These are phyloP conservation scores for Drosophila histrio DNA, from an alignment of 2,888 invertebrate species.

Conservation along the genomic window DNA sequence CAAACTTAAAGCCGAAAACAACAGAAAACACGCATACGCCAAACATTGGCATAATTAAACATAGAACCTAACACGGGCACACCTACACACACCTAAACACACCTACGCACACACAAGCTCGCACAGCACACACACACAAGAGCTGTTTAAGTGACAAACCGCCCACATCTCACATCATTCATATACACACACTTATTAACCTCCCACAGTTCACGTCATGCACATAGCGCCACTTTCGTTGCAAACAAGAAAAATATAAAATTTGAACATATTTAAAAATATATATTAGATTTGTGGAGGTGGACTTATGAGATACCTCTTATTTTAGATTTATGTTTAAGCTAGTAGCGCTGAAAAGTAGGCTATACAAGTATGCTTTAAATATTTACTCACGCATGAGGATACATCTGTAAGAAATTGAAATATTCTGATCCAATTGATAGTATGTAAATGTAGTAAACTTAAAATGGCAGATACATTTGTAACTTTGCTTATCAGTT, in stretches of 20 bases:
- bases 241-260: constrained; percentile 11
- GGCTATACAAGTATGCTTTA: not conserved
- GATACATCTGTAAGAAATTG: too few relatives aligned
- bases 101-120: constrained; percentile 4
- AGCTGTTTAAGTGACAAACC: constrained; percentile 32
- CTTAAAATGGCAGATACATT: too few relatives aligned
- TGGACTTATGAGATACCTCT: constrained; percentile 18
- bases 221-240: constrained; percentile 67
- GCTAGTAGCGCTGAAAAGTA: constrained; percentile 18
- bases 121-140: not conserved
- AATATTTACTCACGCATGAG: too few relatives aligned
- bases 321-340: not conserved
- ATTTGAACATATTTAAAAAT: too few relatives aligned
- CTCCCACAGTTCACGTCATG: constrained; percentile 60
- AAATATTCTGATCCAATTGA: too few relatives aligned
- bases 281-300: not conserved
- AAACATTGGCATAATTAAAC: constrained; percentile 64
- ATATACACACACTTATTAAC: constrained; percentile 20
- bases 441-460: too few relatives aligned
- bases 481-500: too few relatives aligned
- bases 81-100: constrained; percentile 16
- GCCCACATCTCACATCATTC: constrained; percentile 19
- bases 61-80: constrained; percentile 44
- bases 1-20: constrained; percentile 14
- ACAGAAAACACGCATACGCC: constrained; percentile 65